Evolutionary conservation across 2,113 vertebrate genomes (phyloP), one percentile per base, ranked within the genome.

Genomic region (Henicopernis longicauda): DNA sequence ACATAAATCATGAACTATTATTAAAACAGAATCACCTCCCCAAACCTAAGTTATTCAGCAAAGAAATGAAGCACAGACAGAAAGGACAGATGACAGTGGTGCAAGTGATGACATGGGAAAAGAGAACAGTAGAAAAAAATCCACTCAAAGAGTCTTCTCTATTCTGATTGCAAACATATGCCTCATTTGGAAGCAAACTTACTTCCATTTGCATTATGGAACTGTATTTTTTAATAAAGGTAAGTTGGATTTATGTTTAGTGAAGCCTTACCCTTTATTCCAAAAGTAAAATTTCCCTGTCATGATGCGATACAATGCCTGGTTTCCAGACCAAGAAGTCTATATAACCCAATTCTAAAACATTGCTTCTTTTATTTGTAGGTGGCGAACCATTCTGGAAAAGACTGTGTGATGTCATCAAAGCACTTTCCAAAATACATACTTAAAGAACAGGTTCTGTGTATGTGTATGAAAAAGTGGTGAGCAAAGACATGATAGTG

Each of bases 151-250:
- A 82, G 38, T 44, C 45, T 81, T 92, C 49, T 82, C 71, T 79
- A 66, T 58, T 93, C 86, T 65, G 66, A 89, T 59, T 63, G 94
- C 61, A 89, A 86, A 78, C 27, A 50, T 85, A 76, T 54, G 78
- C 42, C 63, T 95, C 88, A 93, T 61, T 88, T 55, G 71, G 86
- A 97, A 97, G 58, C 27, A 78, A 91, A 95, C 77, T 52, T 86
- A 82, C 31, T 93, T 73, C 42, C 52, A 55, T 65, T 78, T 93
- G 57, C 21, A 83, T 74, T 86, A 82, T 67, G 93, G 77, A 96
- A 77, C 5, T 73, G 17, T 32, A 66, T 80, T 86, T 89, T 80
- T 83, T 6, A 87, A 74, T 67, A 86, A 38, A 73, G 27, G 47
- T 82, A 67, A 94, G 81, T 55, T n/a, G 4, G 73, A 79, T 92